Base-by-base conservation (phyloP, 2,888 invertebrate species). In the Koerneria pararmatus region DNA sequence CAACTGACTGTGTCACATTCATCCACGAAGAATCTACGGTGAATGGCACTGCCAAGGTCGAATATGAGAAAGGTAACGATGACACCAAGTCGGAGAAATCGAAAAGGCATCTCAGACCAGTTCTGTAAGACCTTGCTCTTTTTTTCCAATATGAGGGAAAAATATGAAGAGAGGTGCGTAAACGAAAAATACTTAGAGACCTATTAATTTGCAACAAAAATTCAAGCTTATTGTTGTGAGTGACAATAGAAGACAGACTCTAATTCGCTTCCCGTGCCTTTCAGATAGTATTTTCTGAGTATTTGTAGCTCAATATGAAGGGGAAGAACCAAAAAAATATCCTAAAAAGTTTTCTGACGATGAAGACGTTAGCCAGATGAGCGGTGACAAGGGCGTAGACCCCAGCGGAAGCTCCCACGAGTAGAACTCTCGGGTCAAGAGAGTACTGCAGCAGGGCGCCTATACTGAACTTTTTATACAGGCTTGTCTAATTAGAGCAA, bases 41-140 rank as follows among this genome's bases (percentile, higher is more conserved):
- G 95, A 35, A 97, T 88, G 0, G 95, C 93, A 8, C 92, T 90
- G 31, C 93, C 91, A 58, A 94, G 87, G 85, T 98, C 97, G 56
- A 90, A 89, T 0, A 87, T 88, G 2, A 91, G 90, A 73, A 95
- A 88, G 2, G 92, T 84, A 0, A 92, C 78, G 83, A 95, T 91
- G 22, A 93, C 88, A 5, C 91, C 83, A 31, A 95, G 86, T 80
- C 95, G 91, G 5, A 91, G 87, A 75, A 91, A 88, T 0, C 93
- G 92, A 83, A 90, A 93, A 80, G 93, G 91, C 95, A 97, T 97
- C 86, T 97, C 93, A 22, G 88, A 87, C 92, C 93, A 97, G 85
- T 97, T 97, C 92, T 93, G 85, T 5, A 61, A 54, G 1, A 15
- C n/a, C n/a, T n/a, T n/a, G n/a, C n/a, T n/a, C n/a, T n/a, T n/a